Conservation (phyloP, 2,797 vertebrate species). For the Tiaroga cobitis region DNA sequence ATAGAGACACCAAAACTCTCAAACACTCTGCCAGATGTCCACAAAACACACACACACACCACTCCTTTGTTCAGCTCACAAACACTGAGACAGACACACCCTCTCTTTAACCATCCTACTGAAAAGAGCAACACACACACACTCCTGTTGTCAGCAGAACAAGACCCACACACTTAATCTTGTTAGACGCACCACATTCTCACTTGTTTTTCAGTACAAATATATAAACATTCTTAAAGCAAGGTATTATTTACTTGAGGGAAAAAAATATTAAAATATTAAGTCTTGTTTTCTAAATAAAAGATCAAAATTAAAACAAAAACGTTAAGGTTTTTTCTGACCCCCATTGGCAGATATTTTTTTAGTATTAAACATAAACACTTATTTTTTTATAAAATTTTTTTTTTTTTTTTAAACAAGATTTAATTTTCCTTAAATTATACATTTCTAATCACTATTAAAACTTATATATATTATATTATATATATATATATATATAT, state of each 20-base stretch:
- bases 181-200: constrained; percentile 12
- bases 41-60: constrained; percentile 47
- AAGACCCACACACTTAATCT: constrained; percentile 27
- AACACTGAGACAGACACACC: constrained; percentile 38
- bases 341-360: neutral
- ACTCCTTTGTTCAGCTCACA: constrained; percentile 18
- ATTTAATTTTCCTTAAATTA: too few relatives aligned
- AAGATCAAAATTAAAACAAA: neutral
- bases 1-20: constrained; percentile 16
- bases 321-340: too few relatives aligned
- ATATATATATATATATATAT: too few relatives aligned
- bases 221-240: neutral
- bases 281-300: neutral
- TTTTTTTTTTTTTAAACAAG: too few relatives aligned
- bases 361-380: neutral
- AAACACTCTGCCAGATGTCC: constrained; percentile 26
- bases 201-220: neutral
- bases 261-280: neutral
- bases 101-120: constrained; percentile 40
- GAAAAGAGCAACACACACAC: constrained; percentile 55
- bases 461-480: too few relatives aligned
- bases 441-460: too few relatives aligned
- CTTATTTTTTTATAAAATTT: too few relatives aligned
- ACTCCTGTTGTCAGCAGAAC: constrained; percentile 1
- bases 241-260: neutral